Conservation (phyloP, 2,797 vertebrate genomes). For the Allochrocebus solatus region DNA sequence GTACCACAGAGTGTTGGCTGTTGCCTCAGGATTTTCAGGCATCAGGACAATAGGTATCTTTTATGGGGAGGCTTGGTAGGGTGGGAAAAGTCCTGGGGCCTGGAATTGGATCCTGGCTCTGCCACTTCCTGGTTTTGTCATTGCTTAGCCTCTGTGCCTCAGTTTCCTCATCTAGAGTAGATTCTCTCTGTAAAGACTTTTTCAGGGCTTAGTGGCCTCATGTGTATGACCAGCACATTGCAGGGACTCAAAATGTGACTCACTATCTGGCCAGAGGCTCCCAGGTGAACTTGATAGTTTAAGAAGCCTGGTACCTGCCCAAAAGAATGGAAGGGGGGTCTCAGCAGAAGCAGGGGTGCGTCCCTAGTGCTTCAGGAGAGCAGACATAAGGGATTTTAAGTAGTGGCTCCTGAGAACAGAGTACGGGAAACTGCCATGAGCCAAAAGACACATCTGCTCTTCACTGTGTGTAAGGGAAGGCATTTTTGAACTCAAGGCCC, state of each 20-base stretch:
- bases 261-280: background rate
- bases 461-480: rapidly evolving
- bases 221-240: background rate
- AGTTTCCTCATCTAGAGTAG: background rate
- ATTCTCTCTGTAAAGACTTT: background rate
- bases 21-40: background rate
- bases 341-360: background rate
- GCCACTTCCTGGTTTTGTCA: background rate
- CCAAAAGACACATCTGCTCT: background rate
- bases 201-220: background rate
- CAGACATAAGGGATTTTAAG: background rate
- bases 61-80: background rate
- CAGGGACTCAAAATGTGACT: too few relatives aligned
- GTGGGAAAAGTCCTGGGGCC: too few relatives aligned
- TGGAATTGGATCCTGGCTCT: background rate
- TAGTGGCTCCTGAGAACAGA: background rate
- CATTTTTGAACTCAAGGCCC: background rate
- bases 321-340: background rate
- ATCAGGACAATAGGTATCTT: background rate
- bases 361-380: too few relatives aligned
- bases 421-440: background rate
- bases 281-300: background rate
- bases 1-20: background rate
- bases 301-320: background rate
- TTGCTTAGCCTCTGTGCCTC: background rate